Conservation (phyloP, 1,140 invertebrate genomes). For the Saccostrea glomerata region DNA sequence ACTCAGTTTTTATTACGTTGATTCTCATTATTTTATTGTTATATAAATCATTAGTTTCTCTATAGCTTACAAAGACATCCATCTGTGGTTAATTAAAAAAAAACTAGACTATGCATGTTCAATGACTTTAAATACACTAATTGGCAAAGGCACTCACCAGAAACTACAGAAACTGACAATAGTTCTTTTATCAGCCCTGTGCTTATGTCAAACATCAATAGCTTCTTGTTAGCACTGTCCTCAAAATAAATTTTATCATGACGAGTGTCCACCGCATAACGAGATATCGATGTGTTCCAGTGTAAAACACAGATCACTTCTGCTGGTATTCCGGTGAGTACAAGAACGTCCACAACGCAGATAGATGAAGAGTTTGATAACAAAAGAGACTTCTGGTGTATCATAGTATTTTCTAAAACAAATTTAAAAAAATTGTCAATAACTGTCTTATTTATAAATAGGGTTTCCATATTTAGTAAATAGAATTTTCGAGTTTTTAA, state of each 20-base stretch:
- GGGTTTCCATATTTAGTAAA: background rate
- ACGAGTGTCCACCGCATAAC: background rate
- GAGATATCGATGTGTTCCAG: background rate
- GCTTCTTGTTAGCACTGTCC: background rate
- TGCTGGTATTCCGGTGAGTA: background rate
- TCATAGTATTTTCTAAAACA: background rate
- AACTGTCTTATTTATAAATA: background rate
- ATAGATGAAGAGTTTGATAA: background rate
- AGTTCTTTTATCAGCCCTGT: background rate
- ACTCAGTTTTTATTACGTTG: no score
- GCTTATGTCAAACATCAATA: background rate
- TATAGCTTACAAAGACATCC: no score
- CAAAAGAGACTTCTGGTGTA: conserved; percentile 21
- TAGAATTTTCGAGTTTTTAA: background rate
- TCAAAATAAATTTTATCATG: conserved; percentile 14
- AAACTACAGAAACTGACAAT: background rate
- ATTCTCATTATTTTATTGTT: no score
- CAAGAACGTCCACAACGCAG: background rate
- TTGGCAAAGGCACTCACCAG: background rate
- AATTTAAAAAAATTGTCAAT: background rate
- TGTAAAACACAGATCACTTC: background rate
- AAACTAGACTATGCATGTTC: no score
- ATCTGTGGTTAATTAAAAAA: no score
- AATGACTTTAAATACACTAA: background rate
- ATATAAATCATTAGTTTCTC: no score